phyloP scores from a whole-genome alignment of 2,797 vertebrate genomes.

The Mus caroli region DNA sequence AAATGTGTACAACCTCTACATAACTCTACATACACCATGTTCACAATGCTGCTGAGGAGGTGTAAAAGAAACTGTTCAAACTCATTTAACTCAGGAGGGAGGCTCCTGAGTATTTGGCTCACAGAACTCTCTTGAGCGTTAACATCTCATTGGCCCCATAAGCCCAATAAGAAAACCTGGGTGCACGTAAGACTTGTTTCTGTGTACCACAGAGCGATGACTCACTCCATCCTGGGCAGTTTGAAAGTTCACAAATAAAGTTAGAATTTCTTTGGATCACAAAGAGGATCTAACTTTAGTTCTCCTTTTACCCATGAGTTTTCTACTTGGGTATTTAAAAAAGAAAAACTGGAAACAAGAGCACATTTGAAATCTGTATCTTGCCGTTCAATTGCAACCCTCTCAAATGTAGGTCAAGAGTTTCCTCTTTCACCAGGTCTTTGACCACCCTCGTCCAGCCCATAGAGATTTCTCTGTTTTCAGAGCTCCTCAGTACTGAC shows the following conservation, averaged over 20 bases:
- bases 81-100: not conserved
- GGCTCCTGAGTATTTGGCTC: not conserved
- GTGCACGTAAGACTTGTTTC: not conserved
- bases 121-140: not conserved
- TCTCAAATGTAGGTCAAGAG: constrained; percentile 19
- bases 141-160: not conserved
- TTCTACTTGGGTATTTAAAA: not conserved
- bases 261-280: constrained; percentile 19
- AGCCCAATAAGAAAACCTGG: not conserved
- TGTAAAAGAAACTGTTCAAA: not conserved
- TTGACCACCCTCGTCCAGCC: not conserved
- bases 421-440: constrained; percentile 51
- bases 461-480: constrained; percentile 73
- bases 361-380: constrained; percentile 37
- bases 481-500: constrained; percentile 63
- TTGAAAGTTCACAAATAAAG: constrained; percentile 27
- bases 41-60: not conserved
- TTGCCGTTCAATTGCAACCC: constrained; percentile 40
- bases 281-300: constrained; percentile 25
- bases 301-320: not conserved
- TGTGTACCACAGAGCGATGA: not conserved
- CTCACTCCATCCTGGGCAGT: not conserved
- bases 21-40: not conserved
- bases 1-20: constrained; percentile 24
- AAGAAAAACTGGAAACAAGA: not conserved